Conservation (phyloP, 30 jellyfish, hydroid and myxozoan species). For the Kudoa iwatai region DNA sequence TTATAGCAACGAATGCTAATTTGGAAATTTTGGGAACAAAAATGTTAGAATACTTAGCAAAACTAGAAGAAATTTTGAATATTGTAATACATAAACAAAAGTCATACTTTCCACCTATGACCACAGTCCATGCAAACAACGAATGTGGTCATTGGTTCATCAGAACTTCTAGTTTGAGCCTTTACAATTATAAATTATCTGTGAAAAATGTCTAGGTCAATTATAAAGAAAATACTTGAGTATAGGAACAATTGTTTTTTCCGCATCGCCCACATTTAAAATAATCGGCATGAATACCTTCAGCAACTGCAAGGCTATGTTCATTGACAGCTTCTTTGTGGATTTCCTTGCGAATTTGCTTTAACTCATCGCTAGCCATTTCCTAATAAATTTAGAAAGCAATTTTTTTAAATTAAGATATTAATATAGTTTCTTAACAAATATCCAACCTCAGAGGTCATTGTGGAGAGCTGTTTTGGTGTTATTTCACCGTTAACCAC, state of each 20-base stretch:
- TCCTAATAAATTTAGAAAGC: too few relatives aligned
- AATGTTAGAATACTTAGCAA: too few relatives aligned
- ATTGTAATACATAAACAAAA: too few relatives aligned
- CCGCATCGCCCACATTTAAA: constrained; percentile 61
- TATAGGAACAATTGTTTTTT: constrained; percentile 33
- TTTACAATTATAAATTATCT: constrained; percentile 3
- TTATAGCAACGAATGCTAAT: too few relatives aligned
- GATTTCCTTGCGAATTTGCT: constrained; percentile 8
- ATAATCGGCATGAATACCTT: constrained; percentile 64
- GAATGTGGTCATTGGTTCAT: constrained; percentile 91
- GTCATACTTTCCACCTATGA: constrained; percentile 88
- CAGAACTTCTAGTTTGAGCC: constrained; percentile 95
- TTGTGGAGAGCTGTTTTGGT: too few relatives aligned
- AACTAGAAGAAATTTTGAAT: too few relatives aligned
- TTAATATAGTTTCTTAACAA: too few relatives aligned
- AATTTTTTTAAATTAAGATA: too few relatives aligned
- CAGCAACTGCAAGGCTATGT: constrained; percentile 28
- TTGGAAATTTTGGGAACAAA: too few relatives aligned
- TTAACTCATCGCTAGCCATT: constrained; percentile 65
- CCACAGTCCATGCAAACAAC: constrained; percentile 71
- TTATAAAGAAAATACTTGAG: constrained; percentile 40
- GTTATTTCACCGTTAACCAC: too few relatives aligned
- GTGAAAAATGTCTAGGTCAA: too few relatives aligned
- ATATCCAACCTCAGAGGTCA: too few relatives aligned
- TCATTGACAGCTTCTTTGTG: constrained; percentile 56